These are phyloP conservation scores for Meteorus cinctellus DNA, from an alignment of 2,888 invertebrate genomes.

Conservation along the genomic window DNA sequence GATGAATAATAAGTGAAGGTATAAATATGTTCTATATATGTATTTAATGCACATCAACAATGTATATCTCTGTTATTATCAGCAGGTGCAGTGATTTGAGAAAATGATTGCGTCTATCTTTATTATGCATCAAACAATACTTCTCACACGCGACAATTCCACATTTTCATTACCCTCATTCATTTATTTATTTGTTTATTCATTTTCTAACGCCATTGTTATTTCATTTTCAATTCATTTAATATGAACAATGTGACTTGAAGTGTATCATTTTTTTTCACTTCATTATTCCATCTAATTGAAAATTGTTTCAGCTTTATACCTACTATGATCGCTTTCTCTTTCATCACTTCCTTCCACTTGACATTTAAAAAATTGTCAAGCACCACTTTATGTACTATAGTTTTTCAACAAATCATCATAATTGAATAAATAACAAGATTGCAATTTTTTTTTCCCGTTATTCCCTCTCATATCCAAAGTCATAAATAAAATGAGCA, in stretches of 20 bases:
- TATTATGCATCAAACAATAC: background rate
- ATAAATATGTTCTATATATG: background rate
- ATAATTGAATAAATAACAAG: too few species aligned
- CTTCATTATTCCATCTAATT: background rate
- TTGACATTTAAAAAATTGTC: background rate
- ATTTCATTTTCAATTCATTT: background rate
- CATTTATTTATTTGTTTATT: background rate
- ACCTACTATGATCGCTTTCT: background rate
- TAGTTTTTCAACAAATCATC: too few species aligned
- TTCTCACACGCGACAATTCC: background rate
- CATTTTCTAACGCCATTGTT: background rate
- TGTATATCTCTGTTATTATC: background rate
- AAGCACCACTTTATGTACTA: background rate
- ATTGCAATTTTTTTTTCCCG: background rate
- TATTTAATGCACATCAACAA: background rate
- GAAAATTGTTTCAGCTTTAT: background rate
- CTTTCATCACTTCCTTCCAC: background rate
- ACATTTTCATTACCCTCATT: background rate
- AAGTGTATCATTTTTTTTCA: background rate
- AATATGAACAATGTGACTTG: background rate
- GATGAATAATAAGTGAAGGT: background rate
- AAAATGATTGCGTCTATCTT: slow-evolving; percentile 1
- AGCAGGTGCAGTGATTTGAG: background rate
- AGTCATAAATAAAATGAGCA: too few species aligned
- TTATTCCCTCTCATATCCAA: background rate